Evolutionary conservation across 2,888 invertebrate genomes (phyloP), one percentile per base, ranked within the genome.

Genomic region (Agriotes lineatus): DNA sequence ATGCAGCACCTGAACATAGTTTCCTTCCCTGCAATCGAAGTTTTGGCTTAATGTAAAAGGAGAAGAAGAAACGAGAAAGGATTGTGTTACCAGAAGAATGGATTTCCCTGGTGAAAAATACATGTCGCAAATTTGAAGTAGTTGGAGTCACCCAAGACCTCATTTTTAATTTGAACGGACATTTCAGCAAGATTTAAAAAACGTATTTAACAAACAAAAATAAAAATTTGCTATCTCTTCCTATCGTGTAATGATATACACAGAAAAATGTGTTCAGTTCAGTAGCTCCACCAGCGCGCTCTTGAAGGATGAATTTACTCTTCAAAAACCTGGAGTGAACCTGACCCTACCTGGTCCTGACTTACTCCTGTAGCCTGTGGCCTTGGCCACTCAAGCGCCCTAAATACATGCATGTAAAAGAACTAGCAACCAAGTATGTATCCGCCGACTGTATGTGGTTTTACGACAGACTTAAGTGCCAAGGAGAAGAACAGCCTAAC

Each of bases 31-130:
- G n/a, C n/a, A n/a, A n/a, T n/a, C n/a, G n/a, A n/a, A n/a, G n/a
- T n/a, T n/a, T n/a, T n/a, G n/a, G n/a, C n/a, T n/a, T n/a, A n/a
- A n/a, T n/a, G n/a, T n/a, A n/a, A n/a, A n/a, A n/a, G n/a, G n/a
- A n/a, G n/a, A n/a, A n/a, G n/a, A n/a, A n/a, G n/a, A n/a, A n/a
- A n/a, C n/a, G n/a, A n/a, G n/a, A n/a, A n/a, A n/a, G n/a, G n/a
- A n/a, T n/a, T n/a, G n/a, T n/a, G n/a, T n/a, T n/a, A n/a, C n/a
- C 72, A 52, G 60, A 70, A 62, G 69, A 73, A 68, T 72, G 58
- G 64, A 54, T 61, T 64, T 39, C 64, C 57, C 54, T 64, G 64
- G 64, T 64, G 35, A 58, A 64, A 57, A 64, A 19, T 64, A 64
- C 57, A 61, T 65, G 63, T 48, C 45, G 56, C 45, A 68, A 54